Evolutionary conservation across 2,888 invertebrate species (phyloP).

Genomic region (Tenthredo amoena): DNA sequence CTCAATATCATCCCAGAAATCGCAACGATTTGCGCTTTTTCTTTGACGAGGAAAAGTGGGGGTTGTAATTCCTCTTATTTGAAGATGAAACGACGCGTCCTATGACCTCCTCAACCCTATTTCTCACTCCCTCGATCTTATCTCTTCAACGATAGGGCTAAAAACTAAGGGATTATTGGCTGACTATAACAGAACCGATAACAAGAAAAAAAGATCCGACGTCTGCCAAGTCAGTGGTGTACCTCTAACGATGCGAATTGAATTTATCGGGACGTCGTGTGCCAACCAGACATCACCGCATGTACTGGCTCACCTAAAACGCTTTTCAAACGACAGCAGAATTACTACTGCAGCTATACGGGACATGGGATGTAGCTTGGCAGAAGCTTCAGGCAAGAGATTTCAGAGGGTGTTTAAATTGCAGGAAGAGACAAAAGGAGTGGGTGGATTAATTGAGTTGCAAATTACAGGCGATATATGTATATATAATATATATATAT

Average conservation of each 20-base stretch:
- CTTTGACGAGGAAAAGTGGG: neutral
- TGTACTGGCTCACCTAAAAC: neutral
- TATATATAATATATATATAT: neutral
- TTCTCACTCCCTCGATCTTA: neutral
- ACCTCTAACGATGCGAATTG: conserved; percentile 61
- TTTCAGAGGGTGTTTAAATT: neutral
- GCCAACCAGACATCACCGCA: conserved; percentile 18
- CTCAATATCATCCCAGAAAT: neutral
- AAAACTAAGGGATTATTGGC: neutral
- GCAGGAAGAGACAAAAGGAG: neutral
- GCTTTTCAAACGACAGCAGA: conserved; percentile 32
- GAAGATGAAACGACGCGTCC: neutral
- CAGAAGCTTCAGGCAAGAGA: neutral
- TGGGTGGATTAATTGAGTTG: neutral
- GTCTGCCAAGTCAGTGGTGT: conserved; percentile 60
- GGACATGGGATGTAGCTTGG: neutral
- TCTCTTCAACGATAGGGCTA: neutral
- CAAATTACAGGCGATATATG: neutral
- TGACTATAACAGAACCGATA: conserved; percentile 17
- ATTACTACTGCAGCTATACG: conserved; percentile 1
- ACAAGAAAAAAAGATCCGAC: neutral
- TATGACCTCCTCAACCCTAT: neutral
- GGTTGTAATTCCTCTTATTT: neutral
- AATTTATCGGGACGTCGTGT: conserved; percentile 60
- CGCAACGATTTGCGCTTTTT: neutral